A percentile compares a stretch with the other conserved stretches of the same genome.
phyloP scores from a whole-genome alignment of 1,140 invertebrate genomes.

The Galleria mellonella region DNA sequence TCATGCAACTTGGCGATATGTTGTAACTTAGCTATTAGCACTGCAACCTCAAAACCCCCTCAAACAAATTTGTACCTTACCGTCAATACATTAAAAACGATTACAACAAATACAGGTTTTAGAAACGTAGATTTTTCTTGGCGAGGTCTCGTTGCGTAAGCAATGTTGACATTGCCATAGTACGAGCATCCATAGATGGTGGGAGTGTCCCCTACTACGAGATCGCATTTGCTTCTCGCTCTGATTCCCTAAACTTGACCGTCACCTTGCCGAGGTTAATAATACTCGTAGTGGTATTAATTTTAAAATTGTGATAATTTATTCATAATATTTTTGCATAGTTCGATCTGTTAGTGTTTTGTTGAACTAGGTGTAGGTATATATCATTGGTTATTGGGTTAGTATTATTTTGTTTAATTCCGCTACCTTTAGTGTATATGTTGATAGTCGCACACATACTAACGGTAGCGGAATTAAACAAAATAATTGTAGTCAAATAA shows the following conservation, averaged over 20 bases:
- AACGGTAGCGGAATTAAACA: too few relatives aligned
- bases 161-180: constrained; percentile 30
- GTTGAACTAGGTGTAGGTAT: too few relatives aligned
- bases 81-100: constrained; percentile 4
- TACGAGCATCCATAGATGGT: constrained; percentile 5
- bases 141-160: constrained; percentile 33
- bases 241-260: background rate
- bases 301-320: too few relatives aligned
- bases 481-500: too few relatives aligned
- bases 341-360: too few relatives aligned
- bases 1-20: constrained; percentile 11
- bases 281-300: too few relatives aligned
- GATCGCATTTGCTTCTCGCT: constrained; percentile 4
- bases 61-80: constrained; percentile 13
- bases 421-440: too few relatives aligned
- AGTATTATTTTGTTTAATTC: too few relatives aligned
- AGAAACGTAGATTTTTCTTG: constrained; percentile 29
- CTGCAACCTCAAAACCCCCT: constrained; percentile 5
- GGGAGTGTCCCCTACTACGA: constrained; percentile 15
- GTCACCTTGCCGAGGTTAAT: background rate
- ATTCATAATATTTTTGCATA: too few relatives aligned
- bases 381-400: too few relatives aligned
- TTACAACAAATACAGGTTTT: constrained; percentile 15
- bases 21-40: constrained; percentile 5
- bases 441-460: too few relatives aligned